phyloP scores from a whole-genome alignment of 2,888 invertebrate species.

The Mesorhabditis spiculigera region DNA sequence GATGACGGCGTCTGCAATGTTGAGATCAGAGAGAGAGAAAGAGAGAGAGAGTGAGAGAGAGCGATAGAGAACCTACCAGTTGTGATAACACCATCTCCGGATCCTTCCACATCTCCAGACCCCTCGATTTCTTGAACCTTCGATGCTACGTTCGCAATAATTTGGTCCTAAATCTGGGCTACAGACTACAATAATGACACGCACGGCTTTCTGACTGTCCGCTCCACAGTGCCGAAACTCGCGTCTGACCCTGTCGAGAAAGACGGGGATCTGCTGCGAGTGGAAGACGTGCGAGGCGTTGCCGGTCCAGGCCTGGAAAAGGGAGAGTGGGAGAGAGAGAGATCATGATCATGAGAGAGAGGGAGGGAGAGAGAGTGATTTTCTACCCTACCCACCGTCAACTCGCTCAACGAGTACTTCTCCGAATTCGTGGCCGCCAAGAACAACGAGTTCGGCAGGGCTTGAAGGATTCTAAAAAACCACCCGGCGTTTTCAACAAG shows the following conservation, averaged over 20 bases:
- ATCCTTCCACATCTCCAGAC: not conserved
- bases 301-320: slow-evolving; percentile 15
- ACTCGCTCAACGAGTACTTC: slow-evolving; percentile 1
- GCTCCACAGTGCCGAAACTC: slow-evolving; percentile 11
- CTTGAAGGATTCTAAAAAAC: slow-evolving; percentile 5
- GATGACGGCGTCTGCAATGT: not conserved
- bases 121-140: not conserved
- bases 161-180: not conserved
- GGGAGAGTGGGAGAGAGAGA: no score
- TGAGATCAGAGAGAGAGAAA: no score
- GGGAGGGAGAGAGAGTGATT: no score
- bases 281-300: slow-evolving; percentile 14
- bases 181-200: not conserved
- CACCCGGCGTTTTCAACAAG: no score
- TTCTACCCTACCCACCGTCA: not conserved
- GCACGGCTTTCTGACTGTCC: not conserved
- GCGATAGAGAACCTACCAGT: not conserved
- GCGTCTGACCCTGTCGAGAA: slow-evolving; percentile 12
- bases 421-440: slow-evolving; percentile 1
- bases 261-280: slow-evolving; percentile 10
- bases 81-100: not conserved
- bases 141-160: not conserved
- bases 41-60: not conserved
- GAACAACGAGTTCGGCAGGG: not conserved
- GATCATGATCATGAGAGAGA: no score